Conservation (phyloP, 2,113 vertebrate species). For the Pterocles gutturalis region DNA sequence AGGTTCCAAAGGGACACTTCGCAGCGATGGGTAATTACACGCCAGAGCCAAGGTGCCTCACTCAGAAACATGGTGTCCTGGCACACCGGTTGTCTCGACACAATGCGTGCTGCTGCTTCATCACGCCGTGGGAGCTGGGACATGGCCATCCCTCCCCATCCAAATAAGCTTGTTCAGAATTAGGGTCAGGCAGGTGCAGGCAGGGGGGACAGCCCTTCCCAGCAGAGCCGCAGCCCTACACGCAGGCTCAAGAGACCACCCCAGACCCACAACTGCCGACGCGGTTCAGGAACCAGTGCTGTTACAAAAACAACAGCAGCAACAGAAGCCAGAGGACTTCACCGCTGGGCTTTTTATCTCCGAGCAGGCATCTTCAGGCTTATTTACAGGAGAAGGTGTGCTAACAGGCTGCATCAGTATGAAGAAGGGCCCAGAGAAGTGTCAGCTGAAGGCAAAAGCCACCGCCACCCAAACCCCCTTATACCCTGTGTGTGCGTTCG, state of each 20-base stretch:
- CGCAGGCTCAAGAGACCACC: background rate
- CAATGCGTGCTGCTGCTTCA: background rate
- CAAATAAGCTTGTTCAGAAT: fast-evolving
- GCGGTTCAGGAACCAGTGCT: background rate
- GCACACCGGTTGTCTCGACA: fast-evolving
- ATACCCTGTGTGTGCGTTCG: fast-evolving
- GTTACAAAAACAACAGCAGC: background rate
- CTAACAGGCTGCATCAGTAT: background rate
- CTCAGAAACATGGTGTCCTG: background rate
- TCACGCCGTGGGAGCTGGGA: fast-evolving
- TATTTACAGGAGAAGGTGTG: background rate
- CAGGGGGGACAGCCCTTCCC: background rate
- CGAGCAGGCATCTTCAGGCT: background rate
- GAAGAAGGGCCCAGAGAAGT: background rate
- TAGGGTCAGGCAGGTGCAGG: background rate
- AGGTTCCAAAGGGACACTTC: background rate
- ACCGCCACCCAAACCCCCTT: background rate
- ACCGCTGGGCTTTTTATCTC: background rate
- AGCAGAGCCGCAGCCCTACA: background rate
- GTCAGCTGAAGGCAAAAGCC: background rate
- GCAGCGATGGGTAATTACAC: background rate
- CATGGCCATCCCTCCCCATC: background rate
- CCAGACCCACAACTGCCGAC: fast-evolving
- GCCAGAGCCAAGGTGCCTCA: fast-evolving
- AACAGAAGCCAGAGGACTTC: background rate